Base-by-base conservation (phyloP, 2,888 invertebrate species). In the Ormyrus pomaceus region DNA sequence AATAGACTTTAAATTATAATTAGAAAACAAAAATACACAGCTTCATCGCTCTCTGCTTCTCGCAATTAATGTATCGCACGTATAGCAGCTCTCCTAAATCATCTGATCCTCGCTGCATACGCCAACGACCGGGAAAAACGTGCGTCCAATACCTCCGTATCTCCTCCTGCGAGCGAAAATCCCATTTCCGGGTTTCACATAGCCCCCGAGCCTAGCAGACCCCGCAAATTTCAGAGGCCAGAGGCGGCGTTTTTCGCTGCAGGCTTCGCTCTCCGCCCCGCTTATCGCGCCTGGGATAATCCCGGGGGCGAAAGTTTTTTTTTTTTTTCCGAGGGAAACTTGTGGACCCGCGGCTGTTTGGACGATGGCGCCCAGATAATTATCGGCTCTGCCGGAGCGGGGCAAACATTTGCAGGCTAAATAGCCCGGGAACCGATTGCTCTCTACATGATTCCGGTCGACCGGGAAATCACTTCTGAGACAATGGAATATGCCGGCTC, bases 391-490 rank as follows among this genome's bases (percentile, higher is more conserved):
- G 53, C 9, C 5, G 9, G 13, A 0, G 19, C 10, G 9, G 66
- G 8, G 13, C 66, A 66, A 66, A 66, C 53, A 53, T 66, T 66
- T 51, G 19, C 51, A 50, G 66, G 19, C 66, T 66, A 53, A 66
- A 53, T 19, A 19, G 66, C 51, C 5, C 11, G n/a, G 3, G 64
- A 34, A 34, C 34, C 34, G 34, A 34, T 34, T 34, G 4, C 34
- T 34, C 34, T 34, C 34, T 3, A 3, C 2, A 34, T 34, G 34
- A 34, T 34, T 34, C 34, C 34, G 34, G 34, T 34, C 34, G 34
- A 34, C 34, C 34, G 34, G 34, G 34, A 34, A 34, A 34, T 34
- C 34, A 34, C 48, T 13, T 11, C 8, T 2, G 13, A 50, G 64
- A 64, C 13, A 6, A 50, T 6, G 62, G 2, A 6, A n/a, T 48